Base-by-base conservation (phyloP, 2,797 vertebrate species). In the Pantherophis alleghaniensis region DNA sequence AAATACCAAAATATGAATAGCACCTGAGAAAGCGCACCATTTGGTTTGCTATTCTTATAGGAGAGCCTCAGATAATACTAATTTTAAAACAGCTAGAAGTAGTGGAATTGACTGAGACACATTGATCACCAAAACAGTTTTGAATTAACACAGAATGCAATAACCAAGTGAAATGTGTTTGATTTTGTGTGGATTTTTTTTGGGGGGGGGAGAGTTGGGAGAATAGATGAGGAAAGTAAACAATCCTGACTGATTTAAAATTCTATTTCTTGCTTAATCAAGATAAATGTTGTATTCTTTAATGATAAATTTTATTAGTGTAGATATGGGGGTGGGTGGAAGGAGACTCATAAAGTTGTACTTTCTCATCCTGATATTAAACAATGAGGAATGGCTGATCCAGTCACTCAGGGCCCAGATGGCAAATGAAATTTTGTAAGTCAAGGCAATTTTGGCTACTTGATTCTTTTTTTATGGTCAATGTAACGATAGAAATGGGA, bases 361-460 rank as follows among this genome's bases (percentile, higher is more conserved):
- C 10, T 92, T 74, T 53, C 51, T 79, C 91, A 95, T 93, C 74
- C 95, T 20, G 93, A 94, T 91, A 92, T 90, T 86, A 94, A 96
- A 96, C 2, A 26, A 92, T 28, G 1, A 92, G 87, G 0, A 2
- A 93, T 94, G 6, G 26, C 94, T 93, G 93, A 96, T 69, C 28
- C 91, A 87, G 91, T 95, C 22, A 94, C 93, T 95, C 93, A 94
- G 91, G 66, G 92, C 10, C 93, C 28, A 0, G 66, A 59, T 89
- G 94, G 94, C 94, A 97, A 96, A 96, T 94, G 86, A 94, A 93
- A 92, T 94, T 93, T 92, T 26, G 0, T 88, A 0, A 1, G 87
- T 93, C 94, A 91, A 90, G 87, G 55, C 60, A 63, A 55, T 93
- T 97, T 97, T 97, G 96, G 94, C 93, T 97, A 95, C 94, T 37